These are phyloP conservation scores for Anticlea derivata DNA, from an alignment of 2,888 invertebrate species.

Conservation along the genomic window DNA sequence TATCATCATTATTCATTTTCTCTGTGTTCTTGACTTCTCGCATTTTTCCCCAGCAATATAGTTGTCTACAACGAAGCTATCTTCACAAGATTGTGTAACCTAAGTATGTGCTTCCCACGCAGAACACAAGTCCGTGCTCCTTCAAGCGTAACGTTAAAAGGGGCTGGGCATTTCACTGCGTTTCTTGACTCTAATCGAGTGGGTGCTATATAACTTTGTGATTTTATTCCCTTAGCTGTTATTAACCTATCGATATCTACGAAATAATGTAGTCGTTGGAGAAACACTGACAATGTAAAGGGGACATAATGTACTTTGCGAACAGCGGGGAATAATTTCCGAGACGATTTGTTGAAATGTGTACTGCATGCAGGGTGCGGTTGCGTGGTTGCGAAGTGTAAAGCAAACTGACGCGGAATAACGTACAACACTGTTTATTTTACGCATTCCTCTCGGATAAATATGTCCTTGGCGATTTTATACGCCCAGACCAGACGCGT, in stretches of 20 bases:
- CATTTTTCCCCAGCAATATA: constrained; percentile 42
- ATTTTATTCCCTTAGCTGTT: constrained; percentile 43
- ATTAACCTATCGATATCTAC: constrained; percentile 32
- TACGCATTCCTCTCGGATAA: constrained; percentile 78
- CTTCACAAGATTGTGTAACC: constrained; percentile 76
- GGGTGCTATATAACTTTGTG: constrained; percentile 53
- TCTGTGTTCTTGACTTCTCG: constrained; percentile 24
- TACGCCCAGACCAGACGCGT: constrained; percentile 54
- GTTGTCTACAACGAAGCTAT: constrained; percentile 60
- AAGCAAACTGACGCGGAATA: constrained; percentile 58
- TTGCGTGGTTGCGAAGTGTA: constrained; percentile 50
- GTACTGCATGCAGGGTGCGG: constrained; percentile 51
- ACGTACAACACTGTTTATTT: constrained; percentile 75
- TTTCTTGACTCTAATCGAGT: constrained; percentile 64
- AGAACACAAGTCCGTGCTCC: constrained; percentile 61
- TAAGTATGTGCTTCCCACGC: constrained; percentile 82
- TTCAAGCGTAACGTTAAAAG: constrained; percentile 73
- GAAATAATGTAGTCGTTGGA: constrained; percentile 23
- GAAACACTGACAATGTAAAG: constrained; percentile 21
- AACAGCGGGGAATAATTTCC: constrained; percentile 17
- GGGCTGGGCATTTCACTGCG: constrained; percentile 75
- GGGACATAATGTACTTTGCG: constrained; percentile 14
- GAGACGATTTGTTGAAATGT: constrained; percentile 41
- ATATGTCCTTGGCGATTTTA: constrained; percentile 79
- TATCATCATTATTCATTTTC: constrained; percentile 28